Percentiles rank a stretch among this genome's conserved stretches.
Conservation (phyloP, 2,797 vertebrate species). For the Pantherophis alleghaniensis region DNA sequence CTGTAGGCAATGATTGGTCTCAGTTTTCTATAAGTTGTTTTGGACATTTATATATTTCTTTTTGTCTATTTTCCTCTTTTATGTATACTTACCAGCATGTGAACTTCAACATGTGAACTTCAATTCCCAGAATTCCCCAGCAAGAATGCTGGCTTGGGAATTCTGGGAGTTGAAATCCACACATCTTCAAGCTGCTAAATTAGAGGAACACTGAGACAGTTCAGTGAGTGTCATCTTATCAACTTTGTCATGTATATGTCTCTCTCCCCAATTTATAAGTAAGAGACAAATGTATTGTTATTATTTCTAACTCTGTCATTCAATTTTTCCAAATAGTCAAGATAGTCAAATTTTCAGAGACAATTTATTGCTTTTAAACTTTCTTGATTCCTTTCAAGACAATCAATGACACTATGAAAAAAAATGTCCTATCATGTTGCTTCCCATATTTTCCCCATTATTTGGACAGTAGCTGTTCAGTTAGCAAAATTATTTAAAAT, state of each 20-base stretch:
- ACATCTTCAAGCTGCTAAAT: not conserved
- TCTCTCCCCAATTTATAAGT: not conserved
- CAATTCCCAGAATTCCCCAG: not conserved
- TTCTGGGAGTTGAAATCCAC: not conserved
- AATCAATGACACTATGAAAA: not conserved
- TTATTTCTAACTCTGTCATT: not conserved
- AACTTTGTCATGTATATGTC: not conserved
- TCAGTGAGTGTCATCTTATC: not conserved
- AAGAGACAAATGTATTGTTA: not conserved
- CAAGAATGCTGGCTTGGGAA: not conserved
- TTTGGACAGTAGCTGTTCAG: not conserved
- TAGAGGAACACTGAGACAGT: not conserved
- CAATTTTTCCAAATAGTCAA: not conserved
- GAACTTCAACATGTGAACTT: not conserved
- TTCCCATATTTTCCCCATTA: not conserved
- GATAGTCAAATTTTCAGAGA: not conserved
- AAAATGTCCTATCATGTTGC: not conserved
- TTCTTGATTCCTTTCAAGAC: not conserved
- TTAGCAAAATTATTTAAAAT: not conserved
- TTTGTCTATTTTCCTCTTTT: not conserved
- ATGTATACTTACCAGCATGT: not conserved
- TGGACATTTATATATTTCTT: not conserved
- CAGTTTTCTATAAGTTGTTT: not conserved
- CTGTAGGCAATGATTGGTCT: not conserved
- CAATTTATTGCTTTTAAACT: not conserved